Percentiles rank a stretch among this genome's conserved stretches.
Evolutionary conservation across 2,797 vertebrate genomes (phyloP).

Genomic region (Aeoliscus strigatus): DNA sequence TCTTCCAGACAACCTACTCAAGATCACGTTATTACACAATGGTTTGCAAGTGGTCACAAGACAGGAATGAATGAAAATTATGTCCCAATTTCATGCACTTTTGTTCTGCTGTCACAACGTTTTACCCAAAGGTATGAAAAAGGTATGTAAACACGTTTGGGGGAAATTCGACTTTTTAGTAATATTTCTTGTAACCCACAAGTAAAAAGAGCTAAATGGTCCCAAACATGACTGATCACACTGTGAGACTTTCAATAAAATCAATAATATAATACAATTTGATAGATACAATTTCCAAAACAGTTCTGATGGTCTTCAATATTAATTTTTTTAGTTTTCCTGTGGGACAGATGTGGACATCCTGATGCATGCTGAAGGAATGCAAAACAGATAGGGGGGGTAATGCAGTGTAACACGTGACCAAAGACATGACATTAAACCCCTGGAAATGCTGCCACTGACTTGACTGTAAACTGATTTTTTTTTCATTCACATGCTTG

Average conservation of each 20-base stretch:
- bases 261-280: too few species aligned
- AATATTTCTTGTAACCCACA: background rate
- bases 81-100: slow-evolving; percentile 38
- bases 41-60: slow-evolving; percentile 50
- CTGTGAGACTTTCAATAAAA: slow-evolving; percentile 17
- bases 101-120: slow-evolving; percentile 18
- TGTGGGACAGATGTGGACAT: slow-evolving; percentile 17
- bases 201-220: slow-evolving; percentile 43
- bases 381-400: slow-evolving; percentile 42
- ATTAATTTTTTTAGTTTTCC: slow-evolving; percentile 17
- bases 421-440: slow-evolving; percentile 12
- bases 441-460: slow-evolving; percentile 28
- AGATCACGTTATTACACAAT: slow-evolving; percentile 29
- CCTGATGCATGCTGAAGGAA: slow-evolving; percentile 46
- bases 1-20: slow-evolving; percentile 11
- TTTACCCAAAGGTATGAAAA: slow-evolving; percentile 39
- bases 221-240: slow-evolving; percentile 43
- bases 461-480: slow-evolving; percentile 39
- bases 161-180: slow-evolving; percentile 7
- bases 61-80: slow-evolving; percentile 56
- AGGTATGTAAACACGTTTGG: slow-evolving; percentile 44
- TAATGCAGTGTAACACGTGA: slow-evolving; percentile 30
- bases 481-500: slow-evolving; percentile 23
- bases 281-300: slow-evolving; percentile 2
- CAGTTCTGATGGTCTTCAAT: slow-evolving; percentile 1